Evolutionary conservation across 2,797 vertebrate genomes (phyloP), one percentile per base, ranked within the genome.

Genomic region (Jordanella pulchra): DNA sequence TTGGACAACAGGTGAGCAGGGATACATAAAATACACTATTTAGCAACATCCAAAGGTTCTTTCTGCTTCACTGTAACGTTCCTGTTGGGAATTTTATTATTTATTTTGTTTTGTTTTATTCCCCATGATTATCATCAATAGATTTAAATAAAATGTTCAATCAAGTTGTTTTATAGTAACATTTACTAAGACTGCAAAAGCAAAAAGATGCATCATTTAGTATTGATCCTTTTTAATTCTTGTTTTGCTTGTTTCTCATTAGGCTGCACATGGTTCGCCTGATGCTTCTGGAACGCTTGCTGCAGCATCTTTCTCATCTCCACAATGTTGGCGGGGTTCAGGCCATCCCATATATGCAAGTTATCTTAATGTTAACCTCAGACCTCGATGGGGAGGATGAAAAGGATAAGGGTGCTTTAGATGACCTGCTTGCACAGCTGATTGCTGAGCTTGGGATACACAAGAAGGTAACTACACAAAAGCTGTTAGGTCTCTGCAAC

Each of bases 301-400:
- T 99, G 70, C 98, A 98, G 84, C 96, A 98, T 44, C 91, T 99
- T 30, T 93, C 96, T 32, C 97, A 97, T 93, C 95, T 99, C 56
- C 96, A 97, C 83, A 96, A 94, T 0, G 98, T 99, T 0, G 97
- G 98, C 1, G 98, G 98, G 3, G 98, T 99, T 81, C 95, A 97
- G 60, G 97, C 97, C 86, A 99, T 99, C 77, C 98, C 98, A 0
- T 99, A 99, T 80, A 99, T 99, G 98, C 98, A 99, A 94, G 98
- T 99, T 74, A 95, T 99, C 76, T 94, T 99, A 76, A 99, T 99
- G 98, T 93, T 99, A 74, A 99, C 98, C 30, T 97, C 98, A 67
- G 98, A 99, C 87, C 92, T 99, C 28, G 98, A 99, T 79, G 97
- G 98, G 23, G 98, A 99, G 55, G 98, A 99, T 66, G 98, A 99